Percentiles rank a stretch among this genome's conserved stretches.
Conservation (phyloP, 2,113 vertebrate genomes). For the Apistogramma diplotaenia region DNA sequence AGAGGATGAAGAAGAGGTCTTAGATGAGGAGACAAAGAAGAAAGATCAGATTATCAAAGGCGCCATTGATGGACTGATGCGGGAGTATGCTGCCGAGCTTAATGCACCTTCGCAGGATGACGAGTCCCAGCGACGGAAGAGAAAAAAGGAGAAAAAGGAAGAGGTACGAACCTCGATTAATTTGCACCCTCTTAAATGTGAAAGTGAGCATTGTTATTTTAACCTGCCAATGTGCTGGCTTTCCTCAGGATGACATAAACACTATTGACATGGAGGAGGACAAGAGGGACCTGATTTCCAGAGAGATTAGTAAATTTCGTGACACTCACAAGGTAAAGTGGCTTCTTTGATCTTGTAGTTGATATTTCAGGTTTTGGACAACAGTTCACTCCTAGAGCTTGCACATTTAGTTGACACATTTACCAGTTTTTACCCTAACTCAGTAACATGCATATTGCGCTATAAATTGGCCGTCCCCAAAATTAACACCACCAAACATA, state of each 20-base stretch:
- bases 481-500: slow-evolving; percentile 9
- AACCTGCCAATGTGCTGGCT: background rate
- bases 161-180: slow-evolving; percentile 78
- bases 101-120: slow-evolving; percentile 94
- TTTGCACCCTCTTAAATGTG: background rate
- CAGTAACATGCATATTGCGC: slow-evolving; percentile 32
- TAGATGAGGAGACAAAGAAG: slow-evolving; percentile 95
- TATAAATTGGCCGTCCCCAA: slow-evolving; percentile 41
- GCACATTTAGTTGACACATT: slow-evolving; percentile 52
- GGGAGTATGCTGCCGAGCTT: slow-evolving; percentile 95
- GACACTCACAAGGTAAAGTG: slow-evolving; percentile 99
- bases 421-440: slow-evolving; percentile 10
- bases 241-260: slow-evolving; percentile 93
- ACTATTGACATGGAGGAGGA: slow-evolving; percentile 99
- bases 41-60: slow-evolving; percentile 94
- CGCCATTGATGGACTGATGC: slow-evolving; percentile 93
- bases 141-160: slow-evolving; percentile 98
- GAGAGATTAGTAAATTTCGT: slow-evolving; percentile 99
- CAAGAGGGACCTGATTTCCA: slow-evolving; percentile 99
- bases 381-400: slow-evolving; percentile 65
- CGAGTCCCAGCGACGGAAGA: slow-evolving; percentile 93
- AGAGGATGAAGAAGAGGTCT: slow-evolving; percentile 91
- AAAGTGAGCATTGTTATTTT: background rate
- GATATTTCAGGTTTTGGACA: slow-evolving; percentile 75
- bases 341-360: slow-evolving; percentile 56